Conservation (phyloP, 2,797 vertebrate species). For the Gastrophryne carolinensis region DNA sequence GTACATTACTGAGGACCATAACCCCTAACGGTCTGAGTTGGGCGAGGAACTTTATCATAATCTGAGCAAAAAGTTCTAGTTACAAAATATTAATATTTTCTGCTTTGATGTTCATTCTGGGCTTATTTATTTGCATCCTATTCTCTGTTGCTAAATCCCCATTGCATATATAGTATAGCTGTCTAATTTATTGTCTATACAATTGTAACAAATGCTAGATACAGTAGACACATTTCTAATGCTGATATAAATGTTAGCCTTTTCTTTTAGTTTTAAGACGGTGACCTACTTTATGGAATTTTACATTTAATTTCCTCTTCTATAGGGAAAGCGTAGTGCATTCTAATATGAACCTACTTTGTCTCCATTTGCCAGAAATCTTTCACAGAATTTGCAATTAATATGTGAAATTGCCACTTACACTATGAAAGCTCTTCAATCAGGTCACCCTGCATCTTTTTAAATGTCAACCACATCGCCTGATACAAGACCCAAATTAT, state of each 20-base stretch:
- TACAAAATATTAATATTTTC: too few species aligned
- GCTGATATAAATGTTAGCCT: background rate
- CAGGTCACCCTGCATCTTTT: conserved; percentile 30
- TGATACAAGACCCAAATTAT: conserved; percentile 7
- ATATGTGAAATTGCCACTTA: conserved; percentile 33
- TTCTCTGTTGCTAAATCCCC: too few species aligned
- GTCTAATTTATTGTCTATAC: too few species aligned
- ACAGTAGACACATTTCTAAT: too few species aligned
- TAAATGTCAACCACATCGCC: conserved; percentile 38
- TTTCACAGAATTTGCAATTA: conserved; percentile 32
- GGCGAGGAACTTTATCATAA: too few species aligned
- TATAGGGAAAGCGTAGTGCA: background rate
- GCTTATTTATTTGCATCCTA: too few species aligned
- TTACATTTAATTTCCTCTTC: background rate
- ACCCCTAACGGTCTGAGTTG: too few species aligned
- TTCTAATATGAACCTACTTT: background rate
- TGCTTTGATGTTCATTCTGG: too few species aligned
- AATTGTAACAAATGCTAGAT: too few species aligned
- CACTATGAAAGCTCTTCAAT: conserved; percentile 18
- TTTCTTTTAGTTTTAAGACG: background rate
- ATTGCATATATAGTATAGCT: too few species aligned
- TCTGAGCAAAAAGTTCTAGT: too few species aligned
- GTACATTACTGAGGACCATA: too few species aligned
- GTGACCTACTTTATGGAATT: conserved; percentile 6
- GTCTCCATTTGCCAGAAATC: background rate